phyloP scores from a whole-genome alignment of 1,140 invertebrate genomes.

The Magallana angulata region DNA sequence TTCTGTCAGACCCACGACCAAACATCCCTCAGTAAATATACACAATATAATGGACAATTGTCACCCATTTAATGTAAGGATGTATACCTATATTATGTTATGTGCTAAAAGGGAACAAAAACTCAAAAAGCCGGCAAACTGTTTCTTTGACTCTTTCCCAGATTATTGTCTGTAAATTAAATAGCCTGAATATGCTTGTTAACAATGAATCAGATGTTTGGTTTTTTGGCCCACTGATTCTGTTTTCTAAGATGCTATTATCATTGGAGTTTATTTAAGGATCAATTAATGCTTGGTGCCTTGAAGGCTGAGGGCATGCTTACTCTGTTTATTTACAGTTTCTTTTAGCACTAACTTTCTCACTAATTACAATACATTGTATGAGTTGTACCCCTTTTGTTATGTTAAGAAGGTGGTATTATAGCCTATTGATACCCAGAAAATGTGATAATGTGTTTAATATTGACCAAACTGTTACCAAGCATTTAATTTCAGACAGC shows the following conservation, averaged over 20 bases:
- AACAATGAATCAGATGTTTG: conserved; percentile 30
- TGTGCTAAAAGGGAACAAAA: conserved; percentile 29
- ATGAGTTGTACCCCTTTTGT: conserved; percentile 29
- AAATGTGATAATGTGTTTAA: not conserved
- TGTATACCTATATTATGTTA: conserved; percentile 9
- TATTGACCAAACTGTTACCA: not conserved
- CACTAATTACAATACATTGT: not conserved
- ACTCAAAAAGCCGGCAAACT: conserved; percentile 29
- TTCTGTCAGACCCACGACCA: conserved; percentile 9
- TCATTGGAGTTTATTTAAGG: conserved; percentile 22
- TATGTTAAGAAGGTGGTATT: not conserved
- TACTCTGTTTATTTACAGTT: not conserved
- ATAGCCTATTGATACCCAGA: not conserved
- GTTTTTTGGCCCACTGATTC: conserved; percentile 29
- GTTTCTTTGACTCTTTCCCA: conserved; percentile 21
- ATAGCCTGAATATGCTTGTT: conserved; percentile 13
- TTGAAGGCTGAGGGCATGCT: conserved; percentile 23
- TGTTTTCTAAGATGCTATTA: conserved; percentile 31
- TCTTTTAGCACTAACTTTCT: conserved; percentile 30
- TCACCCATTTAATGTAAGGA: not conserved
- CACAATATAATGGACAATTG: conserved; percentile 7
- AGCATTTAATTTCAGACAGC: not conserved
- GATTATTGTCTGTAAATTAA: conserved; percentile 24
- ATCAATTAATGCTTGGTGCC: conserved; percentile 31
- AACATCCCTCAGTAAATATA: conserved; percentile 19